phyloP scores from a whole-genome alignment of 2,113 vertebrate genomes.

The Chitala chitala region DNA sequence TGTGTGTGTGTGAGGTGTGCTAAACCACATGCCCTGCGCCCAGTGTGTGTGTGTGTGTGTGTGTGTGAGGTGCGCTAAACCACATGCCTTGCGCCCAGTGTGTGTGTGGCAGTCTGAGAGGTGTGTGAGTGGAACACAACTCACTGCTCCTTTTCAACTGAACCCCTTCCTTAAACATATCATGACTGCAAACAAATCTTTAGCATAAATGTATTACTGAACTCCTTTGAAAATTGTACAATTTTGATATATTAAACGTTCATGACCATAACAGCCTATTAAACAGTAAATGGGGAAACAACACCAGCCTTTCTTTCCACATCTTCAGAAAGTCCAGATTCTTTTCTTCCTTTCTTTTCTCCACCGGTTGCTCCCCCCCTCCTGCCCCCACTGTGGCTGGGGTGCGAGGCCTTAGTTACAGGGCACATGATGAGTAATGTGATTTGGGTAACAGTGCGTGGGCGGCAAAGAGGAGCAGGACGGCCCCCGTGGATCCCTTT shows the following conservation, averaged over 20 bases:
- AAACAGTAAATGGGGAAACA: neutral
- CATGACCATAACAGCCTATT: too few species aligned
- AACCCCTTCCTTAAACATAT: too few species aligned
- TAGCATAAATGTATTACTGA: neutral
- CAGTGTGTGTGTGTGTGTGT: too few species aligned
- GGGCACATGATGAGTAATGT: neutral
- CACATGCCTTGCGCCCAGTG: too few species aligned
- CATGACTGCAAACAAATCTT: too few species aligned
- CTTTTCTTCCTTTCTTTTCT: neutral
- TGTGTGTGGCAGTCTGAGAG: too few species aligned
- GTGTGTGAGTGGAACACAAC: too few species aligned
- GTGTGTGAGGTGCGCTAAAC: too few species aligned
- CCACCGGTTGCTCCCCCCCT: neutral
- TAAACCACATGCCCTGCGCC: too few species aligned
- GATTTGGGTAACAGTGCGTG: neutral
- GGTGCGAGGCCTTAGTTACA: neutral
- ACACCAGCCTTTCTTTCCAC: neutral
- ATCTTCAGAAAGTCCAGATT: too few species aligned
- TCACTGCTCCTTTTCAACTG: too few species aligned
- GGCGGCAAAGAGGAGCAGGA: neutral
- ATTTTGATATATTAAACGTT: neutral
- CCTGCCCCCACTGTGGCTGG: neutral
- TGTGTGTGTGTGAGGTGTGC: too few species aligned
- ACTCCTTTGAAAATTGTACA: neutral
- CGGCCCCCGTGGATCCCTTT: conserved; percentile 2